A percentile compares a stretch with the other conserved stretches of the same genome.
phyloP scores from a whole-genome alignment of 92 coral and sea anemone genomes.

The Zoanthus solanderi region DNA sequence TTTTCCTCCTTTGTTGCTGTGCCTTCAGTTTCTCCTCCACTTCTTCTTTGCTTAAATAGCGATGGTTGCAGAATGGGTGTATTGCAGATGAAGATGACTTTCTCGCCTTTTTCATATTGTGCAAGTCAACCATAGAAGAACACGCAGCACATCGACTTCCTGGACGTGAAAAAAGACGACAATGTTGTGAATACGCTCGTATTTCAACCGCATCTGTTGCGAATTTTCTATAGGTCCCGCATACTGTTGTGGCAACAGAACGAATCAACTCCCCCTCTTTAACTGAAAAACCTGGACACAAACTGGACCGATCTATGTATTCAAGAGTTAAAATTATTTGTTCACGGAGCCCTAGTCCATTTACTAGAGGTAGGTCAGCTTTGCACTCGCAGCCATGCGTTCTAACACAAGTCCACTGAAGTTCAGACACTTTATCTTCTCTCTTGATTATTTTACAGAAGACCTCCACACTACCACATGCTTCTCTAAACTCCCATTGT shows the following conservation, averaged over 20 bases:
- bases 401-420: not conserved
- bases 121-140: not conserved
- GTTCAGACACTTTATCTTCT: not conserved
- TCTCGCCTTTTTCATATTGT: not conserved
- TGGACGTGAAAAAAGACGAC: not conserved
- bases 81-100: not conserved
- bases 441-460: not conserved
- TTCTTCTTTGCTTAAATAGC: conserved; percentile 34
- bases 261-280: not conserved
- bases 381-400: not conserved
- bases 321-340: not conserved
- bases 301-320: not conserved
- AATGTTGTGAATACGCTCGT: not conserved
- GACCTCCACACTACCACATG: not conserved
- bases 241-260: not conserved
- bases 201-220: not conserved
- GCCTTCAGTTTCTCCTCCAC: not conserved
- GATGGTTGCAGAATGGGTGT: not conserved
- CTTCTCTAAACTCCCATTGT: not conserved
- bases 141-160: not conserved
- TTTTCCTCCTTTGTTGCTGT: not conserved
- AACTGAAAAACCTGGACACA: not conserved
- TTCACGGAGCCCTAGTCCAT: not conserved
- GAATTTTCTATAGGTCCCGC: not conserved
- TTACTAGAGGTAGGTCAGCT: not conserved